Evolutionary conservation across 2,113 vertebrate genomes (phyloP), one percentile per base, ranked within the genome.

Genomic region (Aphyosemion australe): DNA sequence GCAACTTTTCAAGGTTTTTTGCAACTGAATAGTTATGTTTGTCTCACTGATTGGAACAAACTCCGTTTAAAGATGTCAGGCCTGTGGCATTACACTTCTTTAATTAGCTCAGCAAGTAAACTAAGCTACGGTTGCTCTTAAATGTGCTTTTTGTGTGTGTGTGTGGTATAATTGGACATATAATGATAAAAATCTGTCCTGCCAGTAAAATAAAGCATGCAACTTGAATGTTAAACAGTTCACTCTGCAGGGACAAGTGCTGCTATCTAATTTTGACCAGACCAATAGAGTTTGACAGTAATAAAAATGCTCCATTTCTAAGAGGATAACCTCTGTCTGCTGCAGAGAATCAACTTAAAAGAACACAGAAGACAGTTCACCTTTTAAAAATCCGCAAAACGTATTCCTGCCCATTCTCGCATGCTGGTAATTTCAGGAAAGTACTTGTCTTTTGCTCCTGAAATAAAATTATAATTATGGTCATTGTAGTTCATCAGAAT

Each of bases 81-180:
- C 67, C 37, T 62, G 49, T 62, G 69, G 83, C 76, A 55, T 70
- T 69, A 45, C 51, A 52, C 58, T 74, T 71, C 67, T 86, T 83
- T 80, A 86, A 85, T 90, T 84, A 87, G 87, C 84, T 89, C 69
- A 67, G 78, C 64, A 59, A 81, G 65, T 73, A 69, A 81, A 77
- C 69, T 65, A 86, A 73, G 76, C 81, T 76, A 70, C 72, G 69
- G 80, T 76, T 72, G 70, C 41, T 45, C 32, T 49, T 86, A 46
- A 34, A 76, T 84, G 88, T 55, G 77, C 90, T 88, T 86, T 67
- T 31, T 32, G 39, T 67, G 77, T 39, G 54, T 65, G 51, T 53
- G 65, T 60, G 51, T 56, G 62, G 66, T 56, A 15, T 61, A 69
- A 75, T 66, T 58, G 61, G 76, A 77, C 69, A 88, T 81, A 88